These are phyloP conservation scores for Linurgus olivaceus DNA, from an alignment of 2,797 vertebrate species.

Conservation along the genomic window DNA sequence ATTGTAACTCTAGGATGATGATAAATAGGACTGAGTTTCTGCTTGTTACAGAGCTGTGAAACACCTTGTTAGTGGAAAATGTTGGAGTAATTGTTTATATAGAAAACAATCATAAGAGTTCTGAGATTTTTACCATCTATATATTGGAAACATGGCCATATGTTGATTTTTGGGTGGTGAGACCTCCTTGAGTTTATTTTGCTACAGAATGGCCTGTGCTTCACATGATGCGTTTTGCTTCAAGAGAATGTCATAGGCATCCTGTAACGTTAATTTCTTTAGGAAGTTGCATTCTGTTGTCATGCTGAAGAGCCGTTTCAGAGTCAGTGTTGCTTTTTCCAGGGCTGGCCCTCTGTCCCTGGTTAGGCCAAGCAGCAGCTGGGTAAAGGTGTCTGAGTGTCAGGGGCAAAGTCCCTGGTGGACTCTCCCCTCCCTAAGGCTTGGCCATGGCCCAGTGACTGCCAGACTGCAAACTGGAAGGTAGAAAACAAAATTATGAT, in stretches of 20 bases:
- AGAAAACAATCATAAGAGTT: not conserved
- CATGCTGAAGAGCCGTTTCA: not conserved
- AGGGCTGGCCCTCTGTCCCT: not conserved
- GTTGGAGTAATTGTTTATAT: not conserved
- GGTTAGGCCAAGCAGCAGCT: not conserved
- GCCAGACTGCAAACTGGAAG: not conserved
- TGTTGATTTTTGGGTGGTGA: not conserved
- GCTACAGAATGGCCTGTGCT: not conserved
- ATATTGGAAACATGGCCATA: not conserved
- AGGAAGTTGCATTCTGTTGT: not conserved
- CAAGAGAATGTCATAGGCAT: not conserved
- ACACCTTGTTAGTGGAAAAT: slow-evolving; percentile 1
- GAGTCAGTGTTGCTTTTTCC: not conserved
- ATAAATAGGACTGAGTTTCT: not conserved
- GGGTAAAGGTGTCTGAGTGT: not conserved
- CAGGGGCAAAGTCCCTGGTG: not conserved
- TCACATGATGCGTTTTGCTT: not conserved
- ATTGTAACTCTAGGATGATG: not conserved
- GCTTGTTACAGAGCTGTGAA: not conserved
- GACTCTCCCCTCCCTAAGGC: fast-evolving
- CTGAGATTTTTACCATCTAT: not conserved
- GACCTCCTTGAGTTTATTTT: not conserved
- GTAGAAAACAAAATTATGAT: not conserved
- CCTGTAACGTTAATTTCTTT: not conserved
- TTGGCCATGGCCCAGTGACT: not conserved